phyloP scores from a whole-genome alignment of 2,113 vertebrate species.

The Pseudorasbora parva region DNA sequence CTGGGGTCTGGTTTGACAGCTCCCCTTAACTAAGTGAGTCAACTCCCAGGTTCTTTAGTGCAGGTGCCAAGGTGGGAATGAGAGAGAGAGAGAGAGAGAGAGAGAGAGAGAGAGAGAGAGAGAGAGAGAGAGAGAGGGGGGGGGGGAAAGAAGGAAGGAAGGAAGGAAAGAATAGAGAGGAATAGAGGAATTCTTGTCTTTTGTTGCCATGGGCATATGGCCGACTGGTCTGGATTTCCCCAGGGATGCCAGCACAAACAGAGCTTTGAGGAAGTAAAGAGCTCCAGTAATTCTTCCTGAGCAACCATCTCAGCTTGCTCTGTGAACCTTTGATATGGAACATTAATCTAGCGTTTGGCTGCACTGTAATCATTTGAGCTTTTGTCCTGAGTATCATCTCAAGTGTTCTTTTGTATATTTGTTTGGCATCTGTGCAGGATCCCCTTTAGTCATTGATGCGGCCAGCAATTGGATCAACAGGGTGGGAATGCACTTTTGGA shows the following conservation, averaged over 20 bases:
- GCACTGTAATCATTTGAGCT: neutral
- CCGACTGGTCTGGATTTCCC: conserved; percentile 64
- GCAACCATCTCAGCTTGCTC: conserved; percentile 23
- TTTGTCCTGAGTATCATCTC: neutral
- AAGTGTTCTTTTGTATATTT: neutral
- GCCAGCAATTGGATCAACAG: neutral
- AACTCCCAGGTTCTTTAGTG: conserved; percentile 63
- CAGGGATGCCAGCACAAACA: conserved; percentile 63
- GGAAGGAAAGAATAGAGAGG: neutral
- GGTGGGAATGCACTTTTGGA: neutral
- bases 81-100: neutral
- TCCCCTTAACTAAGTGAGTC: conserved; percentile 60
- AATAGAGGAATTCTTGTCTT: conserved; percentile 44
- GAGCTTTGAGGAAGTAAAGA: conserved; percentile 43
- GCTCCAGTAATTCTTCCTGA: conserved; percentile 46
- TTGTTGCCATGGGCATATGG: conserved; percentile 60
- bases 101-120: no score
- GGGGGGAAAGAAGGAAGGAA: neutral
- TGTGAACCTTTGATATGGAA: conserved; percentile 47
- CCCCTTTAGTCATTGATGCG: neutral
- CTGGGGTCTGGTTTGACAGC: conserved; percentile 60
- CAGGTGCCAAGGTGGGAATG: conserved; percentile 14
- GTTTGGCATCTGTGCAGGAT: neutral
- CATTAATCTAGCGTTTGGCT: conserved; percentile 40
- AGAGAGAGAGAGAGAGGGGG: neutral